A percentile compares a stretch with the other conserved stretches of the same genome.
Conservation (phyloP, 53 echinoderm and acorn worm genomes). For the Holothuria leucospilota region DNA sequence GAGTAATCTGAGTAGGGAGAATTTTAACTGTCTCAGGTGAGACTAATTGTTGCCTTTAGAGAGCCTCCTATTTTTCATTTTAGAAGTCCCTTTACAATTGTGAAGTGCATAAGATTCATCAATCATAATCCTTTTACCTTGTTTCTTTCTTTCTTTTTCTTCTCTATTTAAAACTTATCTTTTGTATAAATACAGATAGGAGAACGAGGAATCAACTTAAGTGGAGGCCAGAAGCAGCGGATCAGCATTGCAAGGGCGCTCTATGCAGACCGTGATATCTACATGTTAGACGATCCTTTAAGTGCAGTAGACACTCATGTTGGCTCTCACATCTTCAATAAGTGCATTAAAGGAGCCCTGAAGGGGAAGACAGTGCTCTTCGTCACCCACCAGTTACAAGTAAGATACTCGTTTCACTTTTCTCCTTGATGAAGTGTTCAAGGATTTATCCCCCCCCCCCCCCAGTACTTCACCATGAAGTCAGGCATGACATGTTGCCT, state of each 20-base stretch:
- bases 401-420: conserved; percentile 20
- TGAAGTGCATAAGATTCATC: too few relatives aligned
- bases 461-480: too few relatives aligned
- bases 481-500: too few relatives aligned
- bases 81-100: too few relatives aligned
- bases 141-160: background rate
- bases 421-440: too few relatives aligned
- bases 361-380: conserved; percentile 77
- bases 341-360: conserved; percentile 77
- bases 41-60: too few relatives aligned
- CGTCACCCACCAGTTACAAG: conserved; percentile 89
- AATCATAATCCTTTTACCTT: too few relatives aligned
- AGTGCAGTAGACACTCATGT: conserved; percentile 94
- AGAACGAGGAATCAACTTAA: conserved; percentile 86
- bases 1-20: too few relatives aligned
- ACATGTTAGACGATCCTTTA: conserved; percentile 88
- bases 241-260: conserved; percentile 89
- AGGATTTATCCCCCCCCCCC: too few relatives aligned
- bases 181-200: conserved; percentile 63
- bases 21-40: too few relatives aligned
- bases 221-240: conserved; percentile 92
- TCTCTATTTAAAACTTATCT: background rate
- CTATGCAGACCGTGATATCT: conserved; percentile 89
- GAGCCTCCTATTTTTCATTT: too few relatives aligned
- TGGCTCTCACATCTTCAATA: conserved; percentile 84